phyloP scores from a whole-genome alignment of 2,888 invertebrate genomes.

The Nemapogon koenigi region DNA sequence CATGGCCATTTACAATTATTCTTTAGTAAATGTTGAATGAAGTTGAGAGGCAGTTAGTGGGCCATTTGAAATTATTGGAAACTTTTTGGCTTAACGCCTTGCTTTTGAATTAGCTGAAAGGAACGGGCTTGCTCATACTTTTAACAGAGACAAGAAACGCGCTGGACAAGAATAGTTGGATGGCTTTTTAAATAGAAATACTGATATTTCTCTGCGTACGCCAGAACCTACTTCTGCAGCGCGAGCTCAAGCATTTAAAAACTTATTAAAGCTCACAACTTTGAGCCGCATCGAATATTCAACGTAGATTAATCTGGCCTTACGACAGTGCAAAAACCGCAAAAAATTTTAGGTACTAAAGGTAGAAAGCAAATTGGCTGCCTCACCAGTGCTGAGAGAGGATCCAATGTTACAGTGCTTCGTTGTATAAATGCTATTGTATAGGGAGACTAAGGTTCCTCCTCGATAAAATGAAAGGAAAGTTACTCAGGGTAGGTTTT shows the following conservation, averaged over 20 bases:
- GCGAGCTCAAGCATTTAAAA: neutral
- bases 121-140: too few species aligned
- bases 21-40: too few species aligned
- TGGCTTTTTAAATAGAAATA: constrained; percentile 10
- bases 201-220: constrained; percentile 11
- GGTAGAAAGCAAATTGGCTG: too few species aligned
- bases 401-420: neutral
- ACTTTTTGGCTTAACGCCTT: too few species aligned
- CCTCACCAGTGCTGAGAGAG: neutral
- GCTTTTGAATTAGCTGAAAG: neutral
- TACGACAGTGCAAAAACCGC: too few species aligned
- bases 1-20: too few species aligned
- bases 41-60: too few species aligned
- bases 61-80: too few species aligned
- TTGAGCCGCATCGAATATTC: neutral
- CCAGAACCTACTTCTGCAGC: constrained; percentile 12
- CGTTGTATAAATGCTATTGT: neutral
- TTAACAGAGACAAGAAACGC: neutral
- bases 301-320: neutral
- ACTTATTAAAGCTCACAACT: neutral
- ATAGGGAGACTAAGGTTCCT: too few species aligned
- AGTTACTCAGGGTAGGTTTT: too few species aligned
- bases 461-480: too few species aligned
- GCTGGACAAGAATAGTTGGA: constrained; percentile 14
- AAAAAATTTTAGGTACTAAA: too few species aligned